Conservation (phyloP, 2,113 vertebrate genomes). For the Platichthys flesus region DNA sequence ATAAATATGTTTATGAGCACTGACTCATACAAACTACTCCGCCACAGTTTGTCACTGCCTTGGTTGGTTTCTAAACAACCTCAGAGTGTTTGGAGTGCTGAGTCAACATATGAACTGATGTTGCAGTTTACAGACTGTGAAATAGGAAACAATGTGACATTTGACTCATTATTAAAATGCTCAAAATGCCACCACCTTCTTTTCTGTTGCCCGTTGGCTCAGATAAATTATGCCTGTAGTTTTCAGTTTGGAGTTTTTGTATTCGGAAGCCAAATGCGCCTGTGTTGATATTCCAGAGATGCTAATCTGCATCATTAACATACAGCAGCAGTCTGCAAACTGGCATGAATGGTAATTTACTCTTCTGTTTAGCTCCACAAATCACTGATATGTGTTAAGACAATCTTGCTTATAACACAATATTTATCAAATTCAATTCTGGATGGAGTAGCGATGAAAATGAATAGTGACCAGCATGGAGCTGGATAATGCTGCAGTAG, state of each 20-base stretch:
- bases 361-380: not conserved
- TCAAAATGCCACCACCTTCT: slow-evolving; percentile 5
- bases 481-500: not conserved
- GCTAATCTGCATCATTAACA: slow-evolving; percentile 25
- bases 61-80: slow-evolving; percentile 7
- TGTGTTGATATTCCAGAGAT: slow-evolving; percentile 30
- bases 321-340: not conserved
- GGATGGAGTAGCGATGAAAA: not conserved
- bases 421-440: not conserved
- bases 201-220: slow-evolving; percentile 8
- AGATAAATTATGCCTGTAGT: slow-evolving; percentile 11
- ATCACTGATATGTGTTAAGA: not conserved
- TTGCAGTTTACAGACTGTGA: slow-evolving; percentile 20
- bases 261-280: slow-evolving; percentile 10
- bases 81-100: slow-evolving; percentile 7
- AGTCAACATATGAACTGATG: slow-evolving; percentile 36
- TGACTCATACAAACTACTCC: not conserved
- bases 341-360: not conserved
- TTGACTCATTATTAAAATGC: slow-evolving; percentile 34
- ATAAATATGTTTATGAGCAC: too few species aligned
- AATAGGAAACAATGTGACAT: slow-evolving; percentile 23
- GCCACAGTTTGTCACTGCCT: slow-evolving; percentile 3
- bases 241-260: slow-evolving; percentile 21
- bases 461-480: not conserved
- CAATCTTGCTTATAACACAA: not conserved